Evolutionary conservation across 2,797 vertebrate species (phyloP).

Genomic region (Nannoperca obscura): DNA sequence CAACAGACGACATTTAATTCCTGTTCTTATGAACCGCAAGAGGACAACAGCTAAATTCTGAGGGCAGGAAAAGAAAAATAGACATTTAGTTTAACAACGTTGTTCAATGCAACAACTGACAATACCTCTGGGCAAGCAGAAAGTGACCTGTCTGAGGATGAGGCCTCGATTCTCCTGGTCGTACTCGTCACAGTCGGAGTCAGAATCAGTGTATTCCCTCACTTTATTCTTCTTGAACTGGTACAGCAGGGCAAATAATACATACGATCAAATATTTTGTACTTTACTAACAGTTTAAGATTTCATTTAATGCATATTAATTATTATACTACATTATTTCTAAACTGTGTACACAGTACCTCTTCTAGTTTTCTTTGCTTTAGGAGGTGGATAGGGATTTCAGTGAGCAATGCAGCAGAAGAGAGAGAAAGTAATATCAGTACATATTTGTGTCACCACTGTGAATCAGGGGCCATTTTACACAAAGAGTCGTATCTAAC

Average conservation of each 20-base stretch:
- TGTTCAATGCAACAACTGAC: neutral
- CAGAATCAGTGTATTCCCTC: slow-evolving; percentile 77
- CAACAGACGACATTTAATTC: slow-evolving; percentile 72
- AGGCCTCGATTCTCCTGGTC: slow-evolving; percentile 74
- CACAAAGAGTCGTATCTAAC: neutral
- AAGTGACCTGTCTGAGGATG: slow-evolving; percentile 78
- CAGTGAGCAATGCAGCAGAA: slow-evolving; percentile 15
- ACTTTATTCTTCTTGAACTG: slow-evolving; percentile 87
- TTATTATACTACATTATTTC: neutral
- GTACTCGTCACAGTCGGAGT: slow-evolving; percentile 80
- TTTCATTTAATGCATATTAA: neutral
- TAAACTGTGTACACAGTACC: slow-evolving; percentile 52
- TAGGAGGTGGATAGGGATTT: neutral
- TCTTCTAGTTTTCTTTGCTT: slow-evolving; percentile 77
- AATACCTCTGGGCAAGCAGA: neutral
- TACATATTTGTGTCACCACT: neutral
- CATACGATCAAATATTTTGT: neutral
- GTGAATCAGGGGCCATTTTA: neutral
- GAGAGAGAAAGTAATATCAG: slow-evolving; percentile 24
- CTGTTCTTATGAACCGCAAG: slow-evolving; percentile 77
- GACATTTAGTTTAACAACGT: neutral
- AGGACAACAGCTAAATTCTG: slow-evolving; percentile 83
- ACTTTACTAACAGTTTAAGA: neutral
- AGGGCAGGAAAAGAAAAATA: slow-evolving; percentile 3
- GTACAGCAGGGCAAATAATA: slow-evolving; percentile 7